Conservation (phyloP, 2,113 vertebrate genomes). For the Tautogolabrus adspersus region DNA sequence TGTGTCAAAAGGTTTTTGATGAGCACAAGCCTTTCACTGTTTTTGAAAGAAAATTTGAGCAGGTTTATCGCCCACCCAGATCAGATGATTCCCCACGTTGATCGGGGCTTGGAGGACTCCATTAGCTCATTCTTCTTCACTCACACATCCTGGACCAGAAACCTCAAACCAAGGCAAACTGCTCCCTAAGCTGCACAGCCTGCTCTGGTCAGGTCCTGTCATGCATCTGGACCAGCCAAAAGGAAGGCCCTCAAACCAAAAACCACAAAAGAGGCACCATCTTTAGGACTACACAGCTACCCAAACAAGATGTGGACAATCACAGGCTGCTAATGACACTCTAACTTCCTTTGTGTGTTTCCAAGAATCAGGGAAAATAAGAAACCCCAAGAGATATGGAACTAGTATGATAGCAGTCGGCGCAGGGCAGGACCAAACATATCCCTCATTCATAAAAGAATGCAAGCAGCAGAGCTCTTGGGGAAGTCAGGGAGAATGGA, state of each 20-base stretch:
- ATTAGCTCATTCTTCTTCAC: constrained; percentile 39
- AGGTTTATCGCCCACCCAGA: constrained; percentile 38
- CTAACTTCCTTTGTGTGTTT: constrained; percentile 27
- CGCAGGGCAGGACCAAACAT: constrained; percentile 66
- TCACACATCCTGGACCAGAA: constrained; percentile 49
- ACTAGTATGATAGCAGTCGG: constrained; percentile 37
- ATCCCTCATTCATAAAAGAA: constrained; percentile 65
- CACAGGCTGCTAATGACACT: constrained; percentile 28
- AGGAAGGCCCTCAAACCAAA: constrained; percentile 53
- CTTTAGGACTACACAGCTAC: constrained; percentile 27
- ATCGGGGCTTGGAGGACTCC: constrained; percentile 21
- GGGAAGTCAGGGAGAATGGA: constrained; percentile 35
- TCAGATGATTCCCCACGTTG: constrained; percentile 7
- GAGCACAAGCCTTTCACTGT: neutral
- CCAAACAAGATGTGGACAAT: constrained; percentile 48
- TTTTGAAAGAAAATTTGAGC: constrained; percentile 6
- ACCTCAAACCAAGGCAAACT: constrained; percentile 61
- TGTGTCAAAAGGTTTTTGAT: neutral
- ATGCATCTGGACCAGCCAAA: constrained; percentile 53
- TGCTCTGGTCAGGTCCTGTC: constrained; percentile 39
- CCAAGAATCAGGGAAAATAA: constrained; percentile 12
- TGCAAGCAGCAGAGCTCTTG: constrained; percentile 25
- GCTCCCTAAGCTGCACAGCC: constrained; percentile 18
- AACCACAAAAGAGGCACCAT: constrained; percentile 49
- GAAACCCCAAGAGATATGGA: constrained; percentile 20